Percentiles rank a stretch among this genome's conserved stretches.
phyloP scores from a whole-genome alignment of 2,797 vertebrate species.

The Tamandua tetradactyla region DNA sequence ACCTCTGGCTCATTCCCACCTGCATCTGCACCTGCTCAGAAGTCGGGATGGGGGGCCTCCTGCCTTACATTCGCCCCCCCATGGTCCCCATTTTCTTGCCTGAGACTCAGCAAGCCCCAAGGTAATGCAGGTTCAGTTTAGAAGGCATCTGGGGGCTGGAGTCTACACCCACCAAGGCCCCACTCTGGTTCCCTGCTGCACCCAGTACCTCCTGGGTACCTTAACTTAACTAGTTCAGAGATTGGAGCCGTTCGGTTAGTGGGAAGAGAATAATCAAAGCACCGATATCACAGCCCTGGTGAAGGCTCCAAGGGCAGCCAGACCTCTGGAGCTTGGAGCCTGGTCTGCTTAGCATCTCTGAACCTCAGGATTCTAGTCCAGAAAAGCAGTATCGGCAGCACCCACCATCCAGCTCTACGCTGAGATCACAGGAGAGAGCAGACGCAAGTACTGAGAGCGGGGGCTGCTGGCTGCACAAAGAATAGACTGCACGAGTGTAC shows the following conservation, averaged over 20 bases:
- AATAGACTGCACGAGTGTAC: background rate
- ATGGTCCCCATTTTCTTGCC: background rate
- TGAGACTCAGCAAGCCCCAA: no score
- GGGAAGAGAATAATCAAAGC: background rate
- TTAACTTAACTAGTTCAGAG: no score
- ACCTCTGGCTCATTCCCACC: background rate
- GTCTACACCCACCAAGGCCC: no score
- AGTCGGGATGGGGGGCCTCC: background rate
- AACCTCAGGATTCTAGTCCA: background rate
- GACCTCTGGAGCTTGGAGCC: background rate
- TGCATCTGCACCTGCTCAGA: no score
- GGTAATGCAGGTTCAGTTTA: no score
- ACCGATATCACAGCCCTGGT: rapidly evolving
- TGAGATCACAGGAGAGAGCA: background rate
- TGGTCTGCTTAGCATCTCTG: background rate
- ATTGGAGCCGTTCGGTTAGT: rapidly evolving
- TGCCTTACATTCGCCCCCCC: background rate
- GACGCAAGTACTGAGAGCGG: no score
- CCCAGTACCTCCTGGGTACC: no score
- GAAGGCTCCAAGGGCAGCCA: background rate
- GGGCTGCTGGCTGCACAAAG: no score
- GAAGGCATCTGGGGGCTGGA: background rate
- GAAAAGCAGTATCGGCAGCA: rapidly evolving
- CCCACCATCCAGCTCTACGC: background rate
- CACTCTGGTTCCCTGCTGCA: no score